A percentile compares a stretch with the other conserved stretches of the same genome.
Conservation (phyloP, 2,797 vertebrate species). For the Calcarius lapponicus region DNA sequence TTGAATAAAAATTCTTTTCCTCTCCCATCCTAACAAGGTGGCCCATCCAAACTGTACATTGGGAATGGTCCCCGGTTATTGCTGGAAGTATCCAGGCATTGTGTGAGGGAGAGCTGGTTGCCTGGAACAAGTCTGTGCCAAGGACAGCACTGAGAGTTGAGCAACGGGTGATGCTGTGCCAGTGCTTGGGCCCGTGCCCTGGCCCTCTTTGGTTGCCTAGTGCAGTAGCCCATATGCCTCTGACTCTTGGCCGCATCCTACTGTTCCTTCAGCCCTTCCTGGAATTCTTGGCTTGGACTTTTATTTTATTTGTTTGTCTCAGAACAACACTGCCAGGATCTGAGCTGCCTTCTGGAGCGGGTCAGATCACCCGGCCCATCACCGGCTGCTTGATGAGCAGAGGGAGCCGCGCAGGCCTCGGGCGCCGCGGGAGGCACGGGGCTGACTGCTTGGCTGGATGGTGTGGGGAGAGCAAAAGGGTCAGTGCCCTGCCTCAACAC, state of each 20-base stretch:
- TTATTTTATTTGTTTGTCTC: conserved; percentile 19
- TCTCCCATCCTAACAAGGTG: neutral
- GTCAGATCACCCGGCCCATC: neutral
- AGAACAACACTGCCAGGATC: neutral
- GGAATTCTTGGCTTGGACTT: conserved; percentile 16
- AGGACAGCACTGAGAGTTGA: neutral
- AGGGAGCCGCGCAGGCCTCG: fast-evolving
- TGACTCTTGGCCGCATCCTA: neutral
- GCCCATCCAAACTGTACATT: neutral
- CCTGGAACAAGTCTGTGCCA: neutral
- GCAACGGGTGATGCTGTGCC: neutral
- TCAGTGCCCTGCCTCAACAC: neutral
- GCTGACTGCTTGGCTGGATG: neutral
- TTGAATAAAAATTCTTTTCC: neutral
- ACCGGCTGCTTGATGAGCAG: neutral
- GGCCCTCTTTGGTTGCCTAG: neutral
- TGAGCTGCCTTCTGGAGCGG: neutral
- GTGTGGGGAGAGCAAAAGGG: neutral
- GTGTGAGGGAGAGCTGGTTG: neutral
- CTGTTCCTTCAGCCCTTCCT: conserved; percentile 33
- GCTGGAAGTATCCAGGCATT: neutral
- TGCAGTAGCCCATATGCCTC: neutral
- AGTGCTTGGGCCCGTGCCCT: conserved; percentile 1
- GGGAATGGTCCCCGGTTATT: neutral
- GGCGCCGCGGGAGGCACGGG: fast-evolving